These are phyloP conservation scores for Romanomermis culicivorax DNA, from an alignment of 2,888 invertebrate species.

Conservation along the genomic window DNA sequence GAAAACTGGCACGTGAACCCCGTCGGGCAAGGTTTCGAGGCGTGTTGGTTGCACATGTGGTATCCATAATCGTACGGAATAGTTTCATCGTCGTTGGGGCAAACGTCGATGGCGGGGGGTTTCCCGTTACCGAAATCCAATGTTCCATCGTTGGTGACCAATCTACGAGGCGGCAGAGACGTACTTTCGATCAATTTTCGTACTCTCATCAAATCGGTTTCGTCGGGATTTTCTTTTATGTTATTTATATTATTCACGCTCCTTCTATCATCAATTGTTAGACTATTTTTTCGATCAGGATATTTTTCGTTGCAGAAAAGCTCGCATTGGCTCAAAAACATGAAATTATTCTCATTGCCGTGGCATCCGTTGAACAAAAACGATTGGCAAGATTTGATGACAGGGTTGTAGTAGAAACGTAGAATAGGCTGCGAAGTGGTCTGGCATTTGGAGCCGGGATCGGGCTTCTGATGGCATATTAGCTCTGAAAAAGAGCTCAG, in stretches of 20 bases:
- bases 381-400: neutral
- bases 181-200: neutral
- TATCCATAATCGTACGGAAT: neutral
- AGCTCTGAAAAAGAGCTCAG: neutral
- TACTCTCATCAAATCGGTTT: no score
- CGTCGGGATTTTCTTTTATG: neutral
- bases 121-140: neutral
- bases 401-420: neutral
- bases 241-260: no score
- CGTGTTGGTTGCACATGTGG: neutral
- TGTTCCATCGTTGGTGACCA: neutral
- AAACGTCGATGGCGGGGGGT: neutral
- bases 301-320: neutral
- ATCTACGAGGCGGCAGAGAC: neutral
- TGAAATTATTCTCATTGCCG: slow-evolving; percentile 8
- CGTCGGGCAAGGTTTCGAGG: neutral
- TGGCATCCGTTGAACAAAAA: slow-evolving; percentile 5
- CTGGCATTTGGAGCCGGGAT: neutral
- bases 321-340: slow-evolving; percentile 1
- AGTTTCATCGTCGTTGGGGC: neutral
- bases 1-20: slow-evolving; percentile 2
- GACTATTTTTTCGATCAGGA: neutral
- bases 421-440: neutral
- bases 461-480: neutral
- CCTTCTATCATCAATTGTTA: no score